Conservation (phyloP, 2,888 invertebrate genomes). For the Eupithecia exiguata region DNA sequence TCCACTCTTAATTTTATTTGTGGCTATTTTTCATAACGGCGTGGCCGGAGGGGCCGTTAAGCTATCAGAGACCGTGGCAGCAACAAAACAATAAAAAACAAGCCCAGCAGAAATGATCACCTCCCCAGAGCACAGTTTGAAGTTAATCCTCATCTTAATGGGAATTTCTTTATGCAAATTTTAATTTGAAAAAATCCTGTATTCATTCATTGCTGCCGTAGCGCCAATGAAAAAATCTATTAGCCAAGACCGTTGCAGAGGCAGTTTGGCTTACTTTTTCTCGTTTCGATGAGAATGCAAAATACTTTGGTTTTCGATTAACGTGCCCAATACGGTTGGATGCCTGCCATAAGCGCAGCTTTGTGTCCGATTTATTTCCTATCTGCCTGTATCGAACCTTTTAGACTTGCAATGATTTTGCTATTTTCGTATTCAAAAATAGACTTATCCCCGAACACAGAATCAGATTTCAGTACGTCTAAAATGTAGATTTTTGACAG, state of each 20-base stretch:
- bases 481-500: background rate
- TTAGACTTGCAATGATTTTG: background rate
- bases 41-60: constrained; percentile 5
- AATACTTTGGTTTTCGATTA: constrained; percentile 45
- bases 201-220: constrained; percentile 54
- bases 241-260: constrained; percentile 58
- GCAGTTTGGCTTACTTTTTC: constrained; percentile 45
- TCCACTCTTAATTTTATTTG: background rate
- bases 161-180: constrained; percentile 68
- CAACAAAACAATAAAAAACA: constrained; percentile 24
- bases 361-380: constrained; percentile 7
- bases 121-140: constrained; percentile 56
- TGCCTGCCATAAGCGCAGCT: constrained; percentile 8
- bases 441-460: no score
- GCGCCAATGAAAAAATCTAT: constrained; percentile 65
- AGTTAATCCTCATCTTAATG: constrained; percentile 65
- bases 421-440: background rate
- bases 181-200: constrained; percentile 62
- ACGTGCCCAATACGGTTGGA: constrained; percentile 19
- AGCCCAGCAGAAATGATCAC: constrained; percentile 50
- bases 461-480: background rate
- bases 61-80: constrained; percentile 13
- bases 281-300: constrained; percentile 53
- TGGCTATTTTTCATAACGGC: constrained; percentile 5
- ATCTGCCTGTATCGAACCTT: background rate